These are phyloP conservation scores for Heliconius erato DNA, from an alignment of 2,888 invertebrate species.

Conservation along the genomic window DNA sequence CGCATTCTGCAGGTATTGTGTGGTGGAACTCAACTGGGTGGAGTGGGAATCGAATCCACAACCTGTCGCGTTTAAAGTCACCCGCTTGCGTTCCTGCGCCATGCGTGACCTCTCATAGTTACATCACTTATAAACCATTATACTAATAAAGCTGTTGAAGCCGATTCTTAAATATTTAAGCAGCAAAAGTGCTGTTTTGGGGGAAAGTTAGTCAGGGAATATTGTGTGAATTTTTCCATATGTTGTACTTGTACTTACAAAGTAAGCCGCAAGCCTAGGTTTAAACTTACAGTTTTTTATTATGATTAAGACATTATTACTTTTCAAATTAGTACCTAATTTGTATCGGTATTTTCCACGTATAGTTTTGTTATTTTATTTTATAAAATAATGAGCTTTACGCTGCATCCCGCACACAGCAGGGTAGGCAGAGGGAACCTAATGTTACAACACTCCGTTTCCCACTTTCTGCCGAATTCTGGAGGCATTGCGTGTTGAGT, in stretches of 20 bases:
- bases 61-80: too few relatives aligned
- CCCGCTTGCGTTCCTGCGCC: too few relatives aligned
- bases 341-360: not conserved
- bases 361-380: not conserved
- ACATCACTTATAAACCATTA: slow-evolving; percentile 69
- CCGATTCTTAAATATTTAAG: slow-evolving; percentile 7
- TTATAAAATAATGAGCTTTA: too few relatives aligned
- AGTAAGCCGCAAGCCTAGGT: not conserved
- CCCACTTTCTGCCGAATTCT: too few relatives aligned
- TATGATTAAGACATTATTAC: not conserved
- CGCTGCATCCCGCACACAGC: too few relatives aligned
- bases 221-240: slow-evolving; percentile 59
- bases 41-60: too few relatives aligned
- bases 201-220: slow-evolving; percentile 27
- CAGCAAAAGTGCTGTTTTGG: slow-evolving; percentile 51
- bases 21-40: too few relatives aligned
- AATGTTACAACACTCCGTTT: too few relatives aligned
- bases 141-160: slow-evolving; percentile 52
- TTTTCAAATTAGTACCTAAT: not conserved
- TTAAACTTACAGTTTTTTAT: not conserved
- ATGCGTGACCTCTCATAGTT: slow-evolving; percentile 63
- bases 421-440: too few relatives aligned
- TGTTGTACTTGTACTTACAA: slow-evolving; percentile 49
- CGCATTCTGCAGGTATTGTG: too few relatives aligned
- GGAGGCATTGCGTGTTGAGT: too few relatives aligned